A percentile compares a stretch with the other conserved stretches of the same genome.
Evolutionary conservation across 2,888 invertebrate genomes (phyloP).

Genomic region (Glaucopsyche alexis): DNA sequence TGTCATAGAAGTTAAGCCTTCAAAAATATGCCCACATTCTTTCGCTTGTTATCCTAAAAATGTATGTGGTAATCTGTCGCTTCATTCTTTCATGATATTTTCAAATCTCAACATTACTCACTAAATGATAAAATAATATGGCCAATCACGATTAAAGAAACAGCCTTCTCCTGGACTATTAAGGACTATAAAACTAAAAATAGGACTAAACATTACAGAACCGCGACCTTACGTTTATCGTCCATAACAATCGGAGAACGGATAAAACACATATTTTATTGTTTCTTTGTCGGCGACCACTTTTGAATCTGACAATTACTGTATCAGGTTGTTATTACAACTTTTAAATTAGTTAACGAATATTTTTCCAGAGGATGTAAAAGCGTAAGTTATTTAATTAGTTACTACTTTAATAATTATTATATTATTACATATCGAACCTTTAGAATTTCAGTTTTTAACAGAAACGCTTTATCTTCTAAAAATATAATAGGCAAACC

Average conservation of each 20-base stretch:
- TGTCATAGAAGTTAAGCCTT: too few species aligned
- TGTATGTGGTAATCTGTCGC: too few species aligned
- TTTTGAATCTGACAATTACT: background rate
- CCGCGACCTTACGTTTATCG: slow-evolving; percentile 24
- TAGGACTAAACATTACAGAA: slow-evolving; percentile 14
- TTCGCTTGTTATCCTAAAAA: too few species aligned
- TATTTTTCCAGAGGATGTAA: background rate
- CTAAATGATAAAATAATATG: background rate
- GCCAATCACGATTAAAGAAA: background rate
- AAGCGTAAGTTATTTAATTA: background rate
- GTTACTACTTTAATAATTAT: background rate
- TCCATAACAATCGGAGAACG: slow-evolving; percentile 23
- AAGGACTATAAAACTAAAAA: slow-evolving; percentile 24
- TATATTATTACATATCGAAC: background rate
- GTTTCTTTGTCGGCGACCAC: slow-evolving; percentile 14
- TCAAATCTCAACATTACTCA: too few species aligned
- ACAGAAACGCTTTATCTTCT: too few species aligned
- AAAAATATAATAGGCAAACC: too few species aligned
- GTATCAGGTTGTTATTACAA: background rate
- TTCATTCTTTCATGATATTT: too few species aligned
- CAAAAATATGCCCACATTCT: too few species aligned
- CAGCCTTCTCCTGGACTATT: slow-evolving; percentile 6
- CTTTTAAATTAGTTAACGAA: background rate
- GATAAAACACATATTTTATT: slow-evolving; percentile 25
- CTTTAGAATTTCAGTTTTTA: too few species aligned